Evolutionary conservation across 2,888 invertebrate species (phyloP), one percentile per base, ranked within the genome.

Genomic region (Micoletzkya japonica): DNA sequence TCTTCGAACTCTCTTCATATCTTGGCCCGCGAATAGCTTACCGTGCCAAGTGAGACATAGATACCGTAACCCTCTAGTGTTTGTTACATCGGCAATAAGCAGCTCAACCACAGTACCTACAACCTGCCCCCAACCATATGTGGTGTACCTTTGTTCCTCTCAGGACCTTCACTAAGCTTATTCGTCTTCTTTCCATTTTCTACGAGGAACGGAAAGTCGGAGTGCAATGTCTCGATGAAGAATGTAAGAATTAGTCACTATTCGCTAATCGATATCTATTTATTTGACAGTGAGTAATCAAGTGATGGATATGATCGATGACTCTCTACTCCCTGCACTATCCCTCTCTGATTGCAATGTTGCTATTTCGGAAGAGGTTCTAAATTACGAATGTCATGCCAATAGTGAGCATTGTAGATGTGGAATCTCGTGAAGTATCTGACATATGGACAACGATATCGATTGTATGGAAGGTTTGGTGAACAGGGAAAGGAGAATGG

Each of bases 311-410:
- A 70, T 81, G 17, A 70, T 80, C 66, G 96, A 97, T 86, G 91
- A 92, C 57, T 91, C 92, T 1, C 90, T 99, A 73, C 87, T 99
- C 73, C 97, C 98, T 0, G 90, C 94, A 0, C 88, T 97, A 28
- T 93, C 95, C 0, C 91, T 94, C 80, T 90, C 95, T 89, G 93
- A 94, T 77, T 92, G 92, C 81, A 97, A 97, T 87, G 95, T 95
- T 86, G 93, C 94, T 79, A 91, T 97, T 87, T 92, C 95, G 3
- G 96, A 98, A 87, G 95, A 97, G 87, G 64, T 61, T 20, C 17
- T 30, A 26, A 6, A 30, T 61, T 39, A 39, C 39, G 17, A 39
- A 39, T 17, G 30, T 14, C 7, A 14, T 58, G 36, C 44, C 44
- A 44, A n/a, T n/a, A n/a, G n/a, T n/a, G n/a, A n/a, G n/a, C 3